These are phyloP conservation scores for Drosophila subpulchrella DNA, from an alignment of 1,140 invertebrate species.

Conservation along the genomic window DNA sequence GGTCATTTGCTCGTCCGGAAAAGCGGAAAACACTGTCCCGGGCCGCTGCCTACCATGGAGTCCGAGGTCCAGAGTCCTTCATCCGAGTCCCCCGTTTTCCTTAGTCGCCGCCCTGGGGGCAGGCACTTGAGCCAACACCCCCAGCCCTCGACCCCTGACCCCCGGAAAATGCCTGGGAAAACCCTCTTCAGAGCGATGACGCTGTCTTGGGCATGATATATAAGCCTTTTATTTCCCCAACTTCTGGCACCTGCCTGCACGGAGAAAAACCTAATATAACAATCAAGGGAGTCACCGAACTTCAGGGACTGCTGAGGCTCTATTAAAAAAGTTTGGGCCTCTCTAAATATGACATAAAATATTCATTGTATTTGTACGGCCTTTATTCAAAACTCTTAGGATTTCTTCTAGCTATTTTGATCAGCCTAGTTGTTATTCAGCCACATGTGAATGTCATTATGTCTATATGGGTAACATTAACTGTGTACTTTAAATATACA, in stretches of 20 bases:
- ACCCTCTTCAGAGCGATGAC: slow-evolving; percentile 64
- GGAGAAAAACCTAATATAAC: slow-evolving; percentile 17
- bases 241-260: slow-evolving; percentile 53
- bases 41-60: slow-evolving; percentile 3
- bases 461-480: too few relatives aligned
- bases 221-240: slow-evolving; percentile 54
- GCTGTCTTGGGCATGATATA: slow-evolving; percentile 70
- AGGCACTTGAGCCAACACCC: slow-evolving; percentile 68
- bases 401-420: too few relatives aligned
- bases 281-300: slow-evolving; percentile 13
- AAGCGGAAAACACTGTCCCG: slow-evolving; percentile 54
- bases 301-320: slow-evolving; percentile 16
- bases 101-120: slow-evolving; percentile 50
- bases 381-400: neutral
- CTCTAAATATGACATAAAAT: slow-evolving; percentile 23
- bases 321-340: slow-evolving; percentile 6
- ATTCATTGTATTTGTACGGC: neutral
- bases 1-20: slow-evolving; percentile 74
- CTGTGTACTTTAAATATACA: too few relatives aligned
- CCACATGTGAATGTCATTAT: too few relatives aligned
- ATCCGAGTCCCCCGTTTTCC: slow-evolving; percentile 1
- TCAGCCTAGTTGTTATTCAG: too few relatives aligned
- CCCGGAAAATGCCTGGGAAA: slow-evolving; percentile 19
- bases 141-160: slow-evolving; percentile 11
- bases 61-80: neutral